A percentile compares a stretch with the other conserved stretches of the same genome.
phyloP scores from a whole-genome alignment of 2,797 vertebrate genomes.

The Steatocranus sp. region DNA sequence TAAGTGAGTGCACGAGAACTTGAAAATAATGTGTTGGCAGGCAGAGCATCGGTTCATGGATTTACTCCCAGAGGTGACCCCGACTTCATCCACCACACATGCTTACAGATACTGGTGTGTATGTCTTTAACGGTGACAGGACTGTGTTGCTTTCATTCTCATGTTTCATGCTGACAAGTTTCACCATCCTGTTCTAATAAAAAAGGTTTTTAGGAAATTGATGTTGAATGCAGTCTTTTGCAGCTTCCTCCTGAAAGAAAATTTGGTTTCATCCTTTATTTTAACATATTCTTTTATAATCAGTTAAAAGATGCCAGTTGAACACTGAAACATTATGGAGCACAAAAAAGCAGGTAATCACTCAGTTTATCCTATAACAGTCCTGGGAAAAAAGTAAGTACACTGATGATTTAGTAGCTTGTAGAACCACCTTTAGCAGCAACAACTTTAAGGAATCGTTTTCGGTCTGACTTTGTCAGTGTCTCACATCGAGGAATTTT shows the following conservation, averaged over 20 bases:
- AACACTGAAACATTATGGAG: background rate
- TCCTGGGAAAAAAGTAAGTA: background rate
- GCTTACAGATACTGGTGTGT: background rate
- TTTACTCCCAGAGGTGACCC: background rate
- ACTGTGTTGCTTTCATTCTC: background rate
- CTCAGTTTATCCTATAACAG: background rate
- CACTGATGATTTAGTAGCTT: background rate
- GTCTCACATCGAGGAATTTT: background rate
- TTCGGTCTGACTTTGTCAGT: background rate
- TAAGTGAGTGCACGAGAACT: slow-evolving; percentile 27
- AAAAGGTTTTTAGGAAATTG: slow-evolving; percentile 1
- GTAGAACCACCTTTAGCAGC: background rate
- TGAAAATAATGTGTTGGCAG: slow-evolving; percentile 5
- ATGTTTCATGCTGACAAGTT: background rate
- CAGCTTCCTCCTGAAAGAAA: background rate
- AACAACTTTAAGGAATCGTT: background rate
- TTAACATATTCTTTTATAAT: background rate
- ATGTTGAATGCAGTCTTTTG: background rate
- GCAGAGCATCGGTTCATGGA: slow-evolving; percentile 31
- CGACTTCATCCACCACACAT: background rate
- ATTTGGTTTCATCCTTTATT: background rate
- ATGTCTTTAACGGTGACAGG: background rate
- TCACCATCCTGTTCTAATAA: slow-evolving; percentile 33
- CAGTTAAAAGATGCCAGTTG: background rate
- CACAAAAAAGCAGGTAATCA: background rate